Conservation (phyloP, 2,888 invertebrate genomes). For the Drymonia ruficornis region DNA sequence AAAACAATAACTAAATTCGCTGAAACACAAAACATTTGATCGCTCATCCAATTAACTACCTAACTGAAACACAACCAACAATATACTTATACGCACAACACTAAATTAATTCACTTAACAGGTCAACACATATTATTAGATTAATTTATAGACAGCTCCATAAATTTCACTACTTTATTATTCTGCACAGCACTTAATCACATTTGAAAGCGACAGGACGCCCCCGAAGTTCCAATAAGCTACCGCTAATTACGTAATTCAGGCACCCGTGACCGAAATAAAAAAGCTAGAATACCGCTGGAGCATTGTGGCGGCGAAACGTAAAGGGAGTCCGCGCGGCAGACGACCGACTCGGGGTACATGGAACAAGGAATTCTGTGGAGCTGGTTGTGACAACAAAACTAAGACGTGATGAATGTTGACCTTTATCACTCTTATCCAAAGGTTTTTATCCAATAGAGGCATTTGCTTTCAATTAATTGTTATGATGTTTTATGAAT, state of each 20-base stretch:
- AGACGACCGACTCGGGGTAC: constrained; percentile 31
- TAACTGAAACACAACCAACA: background rate
- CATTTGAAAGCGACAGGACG: constrained; percentile 60
- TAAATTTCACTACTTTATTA: constrained; percentile 49
- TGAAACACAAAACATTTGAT: constrained; percentile 1
- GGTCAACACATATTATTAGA: constrained; percentile 9
- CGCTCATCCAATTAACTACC: background rate
- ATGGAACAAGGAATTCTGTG: constrained; percentile 30
- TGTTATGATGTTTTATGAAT: too few relatives aligned
- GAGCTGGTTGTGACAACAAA: constrained; percentile 22
- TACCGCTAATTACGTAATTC: constrained; percentile 80
- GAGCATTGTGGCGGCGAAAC: constrained; percentile 64
- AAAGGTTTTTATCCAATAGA: too few relatives aligned
- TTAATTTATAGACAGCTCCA: constrained; percentile 33
- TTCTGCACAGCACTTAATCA: constrained; percentile 57
- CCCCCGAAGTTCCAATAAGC: constrained; percentile 67
- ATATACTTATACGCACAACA: background rate
- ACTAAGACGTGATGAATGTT: background rate
- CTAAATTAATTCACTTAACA: background rate
- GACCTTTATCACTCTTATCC: too few relatives aligned
- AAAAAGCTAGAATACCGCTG: constrained; percentile 63
- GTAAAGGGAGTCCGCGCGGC: constrained; percentile 54
- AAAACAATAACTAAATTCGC: background rate
- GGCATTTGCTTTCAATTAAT: too few relatives aligned
- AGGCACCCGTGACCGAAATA: constrained; percentile 75